Percentiles rank a stretch among this genome's conserved stretches.
phyloP scores from a whole-genome alignment of 2,888 invertebrate genomes.

The Phengaris arion region DNA sequence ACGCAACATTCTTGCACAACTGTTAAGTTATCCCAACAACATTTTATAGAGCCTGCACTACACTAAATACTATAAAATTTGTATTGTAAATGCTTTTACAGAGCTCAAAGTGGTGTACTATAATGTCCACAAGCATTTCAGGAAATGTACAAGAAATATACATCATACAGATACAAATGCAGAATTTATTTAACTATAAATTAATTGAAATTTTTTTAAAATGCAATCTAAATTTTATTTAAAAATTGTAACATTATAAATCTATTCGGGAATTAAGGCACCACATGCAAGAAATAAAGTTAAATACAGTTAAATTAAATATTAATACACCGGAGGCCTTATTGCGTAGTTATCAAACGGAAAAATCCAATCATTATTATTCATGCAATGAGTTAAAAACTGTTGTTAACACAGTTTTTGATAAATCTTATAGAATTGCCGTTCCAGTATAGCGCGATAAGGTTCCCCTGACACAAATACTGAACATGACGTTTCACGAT shows the following conservation, averaged over 20 bases:
- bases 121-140: constrained; percentile 44
- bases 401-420: background rate
- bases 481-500: constrained; percentile 28
- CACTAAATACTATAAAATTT: background rate
- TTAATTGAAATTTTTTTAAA: constrained; percentile 32
- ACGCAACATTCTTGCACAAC: constrained; percentile 64
- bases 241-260: constrained; percentile 36
- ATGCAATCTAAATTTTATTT: constrained; percentile 31
- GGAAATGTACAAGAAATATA: constrained; percentile 55
- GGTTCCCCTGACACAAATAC: constrained; percentile 27
- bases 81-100: background rate
- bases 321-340: constrained; percentile 53
- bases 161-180: constrained; percentile 49
- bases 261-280: constrained; percentile 62
- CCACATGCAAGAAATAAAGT: constrained; percentile 65
- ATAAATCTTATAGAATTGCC: background rate
- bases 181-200: constrained; percentile 36
- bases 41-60: background rate
- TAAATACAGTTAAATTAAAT: constrained; percentile 51
- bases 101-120: constrained; percentile 20
- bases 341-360: background rate
- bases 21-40: constrained; percentile 48
- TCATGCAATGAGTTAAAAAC: background rate
- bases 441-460: background rate
- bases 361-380: background rate